A percentile compares a stretch with the other conserved stretches of the same genome.
Evolutionary conservation across 2,113 vertebrate genomes (phyloP).

Genomic region (Hemichromis elongatus): DNA sequence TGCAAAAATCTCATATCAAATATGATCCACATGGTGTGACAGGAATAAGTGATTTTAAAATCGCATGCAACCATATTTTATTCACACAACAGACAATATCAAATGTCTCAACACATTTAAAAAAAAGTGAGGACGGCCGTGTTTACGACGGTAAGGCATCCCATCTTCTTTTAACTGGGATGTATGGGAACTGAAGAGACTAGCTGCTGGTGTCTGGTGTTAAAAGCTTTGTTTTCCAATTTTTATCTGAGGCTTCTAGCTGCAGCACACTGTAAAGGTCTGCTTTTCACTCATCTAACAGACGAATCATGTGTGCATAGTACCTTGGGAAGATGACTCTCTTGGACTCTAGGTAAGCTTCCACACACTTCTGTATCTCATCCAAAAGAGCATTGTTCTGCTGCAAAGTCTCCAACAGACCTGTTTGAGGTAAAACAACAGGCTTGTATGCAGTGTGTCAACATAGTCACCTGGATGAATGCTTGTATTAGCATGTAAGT

Average conservation of each 20-base stretch:
- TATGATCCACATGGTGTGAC: background rate
- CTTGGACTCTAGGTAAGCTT: constrained; percentile 84
- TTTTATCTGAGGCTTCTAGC: background rate
- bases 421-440: constrained; percentile 47
- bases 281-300: background rate
- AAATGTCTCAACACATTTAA: background rate
- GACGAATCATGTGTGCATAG: background rate
- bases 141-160: background rate
- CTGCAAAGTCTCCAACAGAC: constrained; percentile 80
- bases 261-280: background rate
- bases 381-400: constrained; percentile 82
- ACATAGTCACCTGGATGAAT: background rate
- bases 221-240: background rate
- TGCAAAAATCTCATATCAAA: background rate
- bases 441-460: background rate
- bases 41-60: background rate
- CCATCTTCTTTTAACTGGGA: background rate
- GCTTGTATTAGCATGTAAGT: background rate
- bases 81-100: background rate
- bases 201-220: background rate
- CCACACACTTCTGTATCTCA: constrained; percentile 85
- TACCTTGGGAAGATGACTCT: constrained; percentile 83
- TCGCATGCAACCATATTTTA: background rate
- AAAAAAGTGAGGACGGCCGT: rapidly evolving
- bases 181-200: background rate